Percentiles rank a stretch among this genome's conserved stretches.
Evolutionary conservation across 2,888 invertebrate species (phyloP).

Genomic region (Platycheirus rosarum): DNA sequence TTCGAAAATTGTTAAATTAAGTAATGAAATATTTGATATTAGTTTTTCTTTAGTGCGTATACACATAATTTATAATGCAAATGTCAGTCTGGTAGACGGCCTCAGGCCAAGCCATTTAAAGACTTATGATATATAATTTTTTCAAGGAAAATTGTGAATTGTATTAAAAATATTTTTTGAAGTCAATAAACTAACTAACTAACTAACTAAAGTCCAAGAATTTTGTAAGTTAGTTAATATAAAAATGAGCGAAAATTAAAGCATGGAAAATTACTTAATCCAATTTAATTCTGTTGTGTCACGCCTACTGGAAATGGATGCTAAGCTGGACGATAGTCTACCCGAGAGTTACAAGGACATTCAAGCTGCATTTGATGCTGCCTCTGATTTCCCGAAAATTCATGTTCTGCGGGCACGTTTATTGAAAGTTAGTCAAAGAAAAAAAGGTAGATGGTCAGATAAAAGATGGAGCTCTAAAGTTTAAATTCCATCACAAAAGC

Average conservation of each 20-base stretch:
- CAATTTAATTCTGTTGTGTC: conserved; percentile 31
- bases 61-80: too few relatives aligned
- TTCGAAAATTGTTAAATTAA: too few relatives aligned
- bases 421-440: conserved; percentile 18
- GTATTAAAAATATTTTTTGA: too few relatives aligned
- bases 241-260: conserved; percentile 8
- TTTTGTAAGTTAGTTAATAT: conserved; percentile 41
- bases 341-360: background rate
- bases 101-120: too few relatives aligned
- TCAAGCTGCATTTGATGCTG: conserved; percentile 3
- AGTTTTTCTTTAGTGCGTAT: too few relatives aligned
- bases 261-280: conserved; percentile 26
- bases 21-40: too few relatives aligned
- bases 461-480: conserved; percentile 14
- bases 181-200: too few relatives aligned
- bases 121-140: too few relatives aligned
- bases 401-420: conserved; percentile 11
- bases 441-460: conserved; percentile 1
- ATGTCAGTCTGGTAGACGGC: too few relatives aligned
- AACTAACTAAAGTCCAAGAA: conserved; percentile 23
- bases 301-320: conserved; percentile 27
- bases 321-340: conserved; percentile 19
- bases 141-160: too few relatives aligned
- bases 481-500: background rate
- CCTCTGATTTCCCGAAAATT: conserved; percentile 15